Base-by-base conservation (phyloP, 2,888 invertebrate genomes). In the Volucella inflata region DNA sequence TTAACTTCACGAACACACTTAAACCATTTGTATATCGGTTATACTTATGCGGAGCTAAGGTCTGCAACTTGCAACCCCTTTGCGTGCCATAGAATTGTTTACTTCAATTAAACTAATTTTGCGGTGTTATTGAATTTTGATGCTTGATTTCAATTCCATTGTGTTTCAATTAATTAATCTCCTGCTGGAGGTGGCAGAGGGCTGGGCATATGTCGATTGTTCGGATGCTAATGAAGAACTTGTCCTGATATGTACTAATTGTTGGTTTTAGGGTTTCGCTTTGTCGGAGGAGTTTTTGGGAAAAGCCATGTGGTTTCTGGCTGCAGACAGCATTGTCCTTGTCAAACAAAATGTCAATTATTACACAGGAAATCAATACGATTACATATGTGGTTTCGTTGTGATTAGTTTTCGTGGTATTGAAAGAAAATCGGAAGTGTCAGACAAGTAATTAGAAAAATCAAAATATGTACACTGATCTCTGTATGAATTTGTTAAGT, bases 101-200 rank as follows among this genome's bases (percentile, higher is more conserved):
- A 60, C 76, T 76, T 76, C 59, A 67, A 67, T 53, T 72, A 72
- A 76, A 68, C 67, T 59, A 68, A 76, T 76, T 76, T 68, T 76
- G 67, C 51, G 67, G 67, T 50, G 51, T 51, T 67, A 67, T 67
- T 67, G 67, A 67, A 30, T 60, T 68, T 51, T 59, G 67, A 76
- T 76, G 44, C 55, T 60, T 60, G 76, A 60, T 60, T 76, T 68
- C 76, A 51, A 72, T 72, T 62, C 53, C 50, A 71, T 71, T 72
- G 62, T 72, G 53, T 72, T 72, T 72, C 53, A 62, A 76, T 76
- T 67, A 76, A 76, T 76, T 76, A 68, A 44, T 51, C 51, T 16
- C 16, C 4, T 57, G 40, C 10, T 38, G 17, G 44, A 30, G 40
- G 11, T 48, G 57, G 38, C 53, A 0, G 11, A 36, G 30, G 44